Base-by-base conservation (phyloP, 2,888 invertebrate species). In the Exephanes ischioxanthus region DNA sequence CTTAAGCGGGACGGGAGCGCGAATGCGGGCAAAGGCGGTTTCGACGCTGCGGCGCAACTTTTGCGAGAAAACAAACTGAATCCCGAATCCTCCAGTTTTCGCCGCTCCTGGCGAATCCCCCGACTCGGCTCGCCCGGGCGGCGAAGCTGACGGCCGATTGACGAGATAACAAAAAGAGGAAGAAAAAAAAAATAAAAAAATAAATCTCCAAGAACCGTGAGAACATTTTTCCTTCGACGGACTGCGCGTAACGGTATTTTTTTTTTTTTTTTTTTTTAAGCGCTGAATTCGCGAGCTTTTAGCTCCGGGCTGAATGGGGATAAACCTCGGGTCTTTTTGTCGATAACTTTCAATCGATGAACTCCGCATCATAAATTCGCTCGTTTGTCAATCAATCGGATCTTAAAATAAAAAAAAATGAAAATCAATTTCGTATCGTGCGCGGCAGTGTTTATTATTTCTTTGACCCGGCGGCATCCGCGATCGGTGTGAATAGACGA, bases 21-120 rank as follows among this genome's bases (percentile, higher is more conserved):
- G 79, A 82, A 82, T 82, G 85, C 82, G 82, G 82, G 58, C 71
- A 71, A 76, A 45, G 75, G 48, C 71, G 75, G 71, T 76, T 70
- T 53, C 68, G 55, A 33, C 71, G 70, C 66, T 71, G 71, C 55
- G 45, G 11, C 55, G 33, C 63, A 78, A 75, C 78, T 78, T 79
- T 85, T 58, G 75, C 84, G 78, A 73, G 72, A 51, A 48, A 45
- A 70, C 48, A 66, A 68, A 14, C 63, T 68, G 33, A 77, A 78
- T 81, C 66, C 78, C 70, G 66, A 68, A 78, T 78, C 70, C 55
- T 73, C 33, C 41, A 19, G 33, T 70, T 75, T 67, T 55, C 33
- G 26, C 26, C 61, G 68, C 26, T 16, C 48, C 14, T 75, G 66
- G 48, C 37, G 41, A 67, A 72, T 73, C 48, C 71, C 26, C 67